phyloP scores from a whole-genome alignment of 1,140 invertebrate species.

The Drosophila orena region DNA sequence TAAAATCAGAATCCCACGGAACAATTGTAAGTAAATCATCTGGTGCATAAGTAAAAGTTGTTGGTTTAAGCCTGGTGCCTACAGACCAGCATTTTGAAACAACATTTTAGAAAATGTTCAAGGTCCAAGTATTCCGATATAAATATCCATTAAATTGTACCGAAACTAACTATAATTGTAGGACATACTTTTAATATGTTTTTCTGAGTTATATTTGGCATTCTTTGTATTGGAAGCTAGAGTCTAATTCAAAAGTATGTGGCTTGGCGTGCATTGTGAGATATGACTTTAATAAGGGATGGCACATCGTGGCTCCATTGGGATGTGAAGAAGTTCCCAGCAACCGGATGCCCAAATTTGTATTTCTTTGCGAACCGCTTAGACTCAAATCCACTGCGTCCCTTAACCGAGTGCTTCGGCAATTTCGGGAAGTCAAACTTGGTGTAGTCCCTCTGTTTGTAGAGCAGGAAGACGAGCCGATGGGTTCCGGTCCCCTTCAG shows the following conservation, averaged over 20 bases:
- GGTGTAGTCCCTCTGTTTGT: conserved; percentile 88
- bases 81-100: too few relatives aligned
- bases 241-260: not conserved
- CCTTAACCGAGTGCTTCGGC: conserved; percentile 86
- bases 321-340: conserved; percentile 92
- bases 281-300: conserved; percentile 31
- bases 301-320: conserved; percentile 54
- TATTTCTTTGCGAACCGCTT: conserved; percentile 92
- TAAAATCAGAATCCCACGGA: too few relatives aligned
- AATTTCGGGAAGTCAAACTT: conserved; percentile 80
- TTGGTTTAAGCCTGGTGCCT: too few relatives aligned
- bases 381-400: conserved; percentile 91
- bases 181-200: too few relatives aligned
- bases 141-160: too few relatives aligned
- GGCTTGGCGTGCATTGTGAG: not conserved
- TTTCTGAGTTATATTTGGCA: too few relatives aligned
- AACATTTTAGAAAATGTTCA: too few relatives aligned
- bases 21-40: too few relatives aligned
- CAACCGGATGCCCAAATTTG: conserved; percentile 91
- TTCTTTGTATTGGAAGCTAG: not conserved
- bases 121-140: too few relatives aligned
- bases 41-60: too few relatives aligned
- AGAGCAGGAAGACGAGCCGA: conserved; percentile 95
- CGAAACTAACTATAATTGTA: too few relatives aligned
- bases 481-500: conserved; percentile 93